Base-by-base conservation (phyloP, 2,797 vertebrate species). In the Oophaga sylvatica region DNA sequence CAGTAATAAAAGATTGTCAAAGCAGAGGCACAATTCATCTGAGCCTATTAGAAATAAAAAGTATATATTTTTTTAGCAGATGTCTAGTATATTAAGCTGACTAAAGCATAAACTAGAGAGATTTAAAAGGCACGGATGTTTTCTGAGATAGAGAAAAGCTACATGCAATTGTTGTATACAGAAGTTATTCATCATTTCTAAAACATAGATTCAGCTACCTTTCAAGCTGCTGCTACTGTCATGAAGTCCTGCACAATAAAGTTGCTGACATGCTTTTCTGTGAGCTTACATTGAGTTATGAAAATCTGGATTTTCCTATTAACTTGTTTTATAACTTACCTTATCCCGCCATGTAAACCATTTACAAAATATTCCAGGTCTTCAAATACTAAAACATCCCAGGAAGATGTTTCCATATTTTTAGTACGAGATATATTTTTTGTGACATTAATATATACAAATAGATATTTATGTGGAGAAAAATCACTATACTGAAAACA, bases 131-230 rank as follows among this genome's bases (percentile, higher is more conserved):
- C 87, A 81, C 83, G 35, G 63, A 85, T 16, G 63, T 90, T 87
- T 90, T 90, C 22, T 63, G 57, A 85, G 90, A 90, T 81, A 91
- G 90, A 90, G 60, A 90, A 83, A 92, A 91, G 67, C 26, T 12
- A 90, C 78, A 91, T 8, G 31, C 89, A 90, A 90, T 90, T 90
- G 45, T 92, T 90, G 89, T 90, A 91, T 91, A 68, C 67, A 90
- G 92, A 91, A 80, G 60, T 81, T 88, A 88, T 88, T 88, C 83
- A 81, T 88, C 82, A 76, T 85, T 85, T 81, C 87, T 80, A 56
- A 85, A 85, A 88, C 63, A 90, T 81, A 90, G 84, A 91, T 87
- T 91, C 90, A 67, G 71, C 56, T 87, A 80, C 41, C 56, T 91
- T 93, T 91, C 83, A 87, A 68, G 75, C 53, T 59, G 88, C 63